Conservation (phyloP, 64 coral and sea anemone species). For the Exaiptasia diaphana region DNA sequence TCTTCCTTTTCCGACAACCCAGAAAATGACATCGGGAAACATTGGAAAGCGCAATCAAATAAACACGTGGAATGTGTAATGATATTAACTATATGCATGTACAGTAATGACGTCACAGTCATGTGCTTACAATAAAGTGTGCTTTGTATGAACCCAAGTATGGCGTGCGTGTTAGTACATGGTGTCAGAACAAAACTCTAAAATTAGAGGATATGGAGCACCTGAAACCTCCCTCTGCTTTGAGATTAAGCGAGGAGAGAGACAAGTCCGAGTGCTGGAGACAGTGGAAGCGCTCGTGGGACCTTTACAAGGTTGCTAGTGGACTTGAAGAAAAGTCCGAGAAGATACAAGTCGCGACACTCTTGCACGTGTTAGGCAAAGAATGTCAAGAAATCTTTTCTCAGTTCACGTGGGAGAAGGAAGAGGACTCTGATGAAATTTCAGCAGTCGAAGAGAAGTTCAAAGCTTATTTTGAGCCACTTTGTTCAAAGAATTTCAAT, state of each 20-base stretch:
- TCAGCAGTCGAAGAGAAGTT: constrained; percentile 26
- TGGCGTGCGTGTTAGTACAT: too few relatives aligned
- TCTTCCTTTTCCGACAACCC: too few relatives aligned
- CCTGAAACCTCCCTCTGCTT: constrained; percentile 42
- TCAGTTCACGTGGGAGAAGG: constrained; percentile 31
- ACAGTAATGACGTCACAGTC: too few relatives aligned
- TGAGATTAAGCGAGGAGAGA: constrained; percentile 26
- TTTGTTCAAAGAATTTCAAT: constrained; percentile 55
- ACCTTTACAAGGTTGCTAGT: constrained; percentile 48
- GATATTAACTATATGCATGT: too few relatives aligned
- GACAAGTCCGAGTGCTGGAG: constrained; percentile 58
- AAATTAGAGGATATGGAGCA: constrained; percentile 20
- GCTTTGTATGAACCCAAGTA: too few relatives aligned
- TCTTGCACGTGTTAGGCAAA: constrained; percentile 44
- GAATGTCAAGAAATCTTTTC: constrained; percentile 53
- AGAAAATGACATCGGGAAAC: too few relatives aligned
- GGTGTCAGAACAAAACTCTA: constrained; percentile 22
- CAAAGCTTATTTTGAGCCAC: constrained; percentile 41
- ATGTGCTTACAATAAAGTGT: too few relatives aligned
- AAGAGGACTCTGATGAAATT: constrained; percentile 29
- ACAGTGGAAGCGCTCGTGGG: constrained; percentile 36
- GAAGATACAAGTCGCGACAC: constrained; percentile 20
- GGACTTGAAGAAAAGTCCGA: constrained; percentile 22
- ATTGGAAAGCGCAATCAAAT: too few relatives aligned
- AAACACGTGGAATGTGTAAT: too few relatives aligned